These are phyloP conservation scores for Zaprionus lineosus DNA, from an alignment of 2,888 invertebrate genomes.

Conservation along the genomic window DNA sequence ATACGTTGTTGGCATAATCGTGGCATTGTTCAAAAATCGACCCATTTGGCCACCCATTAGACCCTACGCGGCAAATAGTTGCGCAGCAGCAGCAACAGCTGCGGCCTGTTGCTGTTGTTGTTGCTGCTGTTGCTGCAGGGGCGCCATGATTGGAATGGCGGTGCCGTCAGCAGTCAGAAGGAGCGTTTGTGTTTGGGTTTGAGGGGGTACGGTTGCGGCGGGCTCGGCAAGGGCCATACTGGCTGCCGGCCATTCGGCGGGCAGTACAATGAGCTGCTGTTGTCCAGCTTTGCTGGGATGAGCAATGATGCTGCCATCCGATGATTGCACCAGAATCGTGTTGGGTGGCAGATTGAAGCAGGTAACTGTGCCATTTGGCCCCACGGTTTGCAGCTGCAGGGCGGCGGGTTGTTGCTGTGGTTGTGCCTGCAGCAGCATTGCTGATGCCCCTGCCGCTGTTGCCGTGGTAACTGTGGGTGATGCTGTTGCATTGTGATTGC, in stretches of 20 bases:
- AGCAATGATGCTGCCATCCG: slow-evolving; percentile 76
- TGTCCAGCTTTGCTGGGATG: slow-evolving; percentile 72
- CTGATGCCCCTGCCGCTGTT: slow-evolving; percentile 25
- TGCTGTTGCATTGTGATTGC: slow-evolving; percentile 16
- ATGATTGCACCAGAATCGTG: slow-evolving; percentile 77
- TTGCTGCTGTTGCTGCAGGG: slow-evolving; percentile 59
- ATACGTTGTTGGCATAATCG: slow-evolving; percentile 80
- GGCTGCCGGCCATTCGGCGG: slow-evolving; percentile 61
- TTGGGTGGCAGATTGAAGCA: slow-evolving; percentile 79
- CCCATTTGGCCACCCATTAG: slow-evolving; percentile 81
- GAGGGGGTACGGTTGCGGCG: slow-evolving; percentile 30
- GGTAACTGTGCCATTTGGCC: slow-evolving; percentile 78
- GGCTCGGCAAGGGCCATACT: slow-evolving; percentile 36
- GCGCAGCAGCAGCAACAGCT: slow-evolving; percentile 75
- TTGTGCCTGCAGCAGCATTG: slow-evolving; percentile 37
- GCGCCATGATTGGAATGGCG: slow-evolving; percentile 71
- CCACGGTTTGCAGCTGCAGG: slow-evolving; percentile 76
- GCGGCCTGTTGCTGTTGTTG: slow-evolving; percentile 70
- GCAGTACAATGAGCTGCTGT: slow-evolving; percentile 75
- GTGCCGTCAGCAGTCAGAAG: slow-evolving; percentile 73
- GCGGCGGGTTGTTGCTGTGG: slow-evolving; percentile 49
- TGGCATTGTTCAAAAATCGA: slow-evolving; percentile 81
- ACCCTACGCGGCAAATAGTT: slow-evolving; percentile 79
- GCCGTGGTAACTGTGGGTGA: slow-evolving; percentile 11
- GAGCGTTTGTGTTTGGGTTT: slow-evolving; percentile 60